Base-by-base conservation (phyloP, 2,797 vertebrate genomes). In the Delichon dasypus region DNA sequence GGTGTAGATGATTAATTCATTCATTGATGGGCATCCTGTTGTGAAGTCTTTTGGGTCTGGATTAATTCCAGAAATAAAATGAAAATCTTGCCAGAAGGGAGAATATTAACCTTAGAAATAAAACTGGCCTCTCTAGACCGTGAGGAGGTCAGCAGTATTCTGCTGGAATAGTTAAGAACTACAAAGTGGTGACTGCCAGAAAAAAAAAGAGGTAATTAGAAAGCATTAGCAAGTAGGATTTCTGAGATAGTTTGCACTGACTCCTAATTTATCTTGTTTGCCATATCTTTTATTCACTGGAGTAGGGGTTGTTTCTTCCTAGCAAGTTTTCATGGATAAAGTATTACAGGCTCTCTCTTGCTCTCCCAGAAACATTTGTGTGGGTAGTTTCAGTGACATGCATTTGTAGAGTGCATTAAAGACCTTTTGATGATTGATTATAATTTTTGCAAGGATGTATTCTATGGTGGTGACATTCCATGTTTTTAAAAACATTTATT, bases 401-500 rank as follows among this genome's bases (percentile, higher is more conserved):
- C 54, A 42, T 90, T 92, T 89, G 67, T 90, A 51, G 75, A 89
- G 42, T 72, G 20, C 36, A 29, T 82, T 78, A 78, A 91, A 79
- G 76, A 66, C 34, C 38, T 91, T 92, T 64, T 81, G 53, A 55
- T 88, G 91, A 90, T 91, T 88, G 60, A 81, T 79, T 88, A 20
- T 58, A 38, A 32, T 78, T 73, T 94, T 94, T 91, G 19, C 61
- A 77, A 53, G 55, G 34, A 48, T 77, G 5, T 74, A 25, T 91
- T 87, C 84, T 85, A 68, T 70, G 30, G 20, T 93, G 64, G 77
- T 79, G 40, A 65, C 51, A 64, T 87, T 80, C 75, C 53, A 64
- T 58, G 38, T 19, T 36, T 93, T 89, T 90, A 60, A 78, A 94
- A 94, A 42, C 87, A 81, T 93, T 88, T 94, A 68, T 96, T 95